Evolutionary conservation across 2,888 invertebrate genomes (phyloP), one percentile per base, ranked within the genome.

Genomic region (Andrena fulva): DNA sequence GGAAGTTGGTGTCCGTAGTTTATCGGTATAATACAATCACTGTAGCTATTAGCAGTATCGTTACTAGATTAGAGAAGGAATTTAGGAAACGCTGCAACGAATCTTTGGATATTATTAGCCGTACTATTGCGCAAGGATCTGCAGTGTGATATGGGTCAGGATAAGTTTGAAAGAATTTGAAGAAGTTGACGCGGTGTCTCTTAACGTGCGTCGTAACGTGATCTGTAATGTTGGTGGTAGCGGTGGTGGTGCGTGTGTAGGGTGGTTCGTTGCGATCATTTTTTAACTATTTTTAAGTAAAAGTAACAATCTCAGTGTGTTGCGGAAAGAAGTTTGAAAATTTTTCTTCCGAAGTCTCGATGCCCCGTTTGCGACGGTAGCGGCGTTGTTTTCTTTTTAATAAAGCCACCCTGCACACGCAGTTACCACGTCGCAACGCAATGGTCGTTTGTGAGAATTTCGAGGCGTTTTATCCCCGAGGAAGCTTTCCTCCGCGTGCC

Each of bases 161-260:
- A 52, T 54, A 20, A 48, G 27, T 27, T 56, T 67, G 33, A 35
- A 42, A 33, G 24, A 20, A 71, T 29, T 35, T 2, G 1, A 10
- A 20, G 63, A 63, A 64, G 27, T 8, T 48, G 16, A 63, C 27
- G 10, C 24, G 10, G 20, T 24, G n/a, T 74, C 42, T 68, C n/a
- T 52, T 16, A 24, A 16, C n/a, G 16, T 27, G n/a, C 20, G 24
- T n/a, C 67, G 42, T 64, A 62, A 66, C 48, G 42, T 35, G 33
- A 76, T 31, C 50, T 48, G 27, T 82, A 64, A 64, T 62, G 77
- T 73, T 80, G 85, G 83, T 85, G 80, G 77, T 83, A 73, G 83
- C 80, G 80, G 69, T 70, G 66, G 60, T 29, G 48, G 71, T 54
- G 29, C 59, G 31, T 69, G 31, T 69, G 29, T 27, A 67, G 10